These are phyloP conservation scores for Malurus splendens DNA, from an alignment of 2,797 vertebrate species.

Conservation along the genomic window DNA sequence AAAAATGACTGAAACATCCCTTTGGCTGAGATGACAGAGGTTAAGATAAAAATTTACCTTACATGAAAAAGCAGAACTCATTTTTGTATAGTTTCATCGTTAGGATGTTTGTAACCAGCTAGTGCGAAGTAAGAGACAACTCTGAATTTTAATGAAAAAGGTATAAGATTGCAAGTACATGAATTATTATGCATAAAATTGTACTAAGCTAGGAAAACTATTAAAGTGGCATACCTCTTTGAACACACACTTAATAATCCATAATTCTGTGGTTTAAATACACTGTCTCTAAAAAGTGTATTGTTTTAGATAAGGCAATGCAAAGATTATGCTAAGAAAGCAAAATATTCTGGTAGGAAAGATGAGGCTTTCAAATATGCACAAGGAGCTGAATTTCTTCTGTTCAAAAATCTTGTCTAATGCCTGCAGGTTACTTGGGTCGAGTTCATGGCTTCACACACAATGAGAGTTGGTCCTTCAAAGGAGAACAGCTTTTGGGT, in stretches of 20 bases:
- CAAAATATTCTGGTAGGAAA: neutral
- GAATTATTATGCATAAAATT: neutral
- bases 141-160: neutral
- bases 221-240: neutral
- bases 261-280: neutral
- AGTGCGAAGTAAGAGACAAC: neutral
- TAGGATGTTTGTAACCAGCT: neutral
- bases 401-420: neutral
- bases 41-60: neutral
- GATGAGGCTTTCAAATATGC: neutral
- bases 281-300: neutral
- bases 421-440: neutral
- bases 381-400: neutral
- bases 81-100: neutral
- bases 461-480: neutral
- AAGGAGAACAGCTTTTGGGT: neutral
- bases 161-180: neutral
- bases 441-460: neutral
- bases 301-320: neutral
- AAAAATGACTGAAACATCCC: neutral
- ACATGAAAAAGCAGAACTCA: neutral
- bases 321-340: neutral
- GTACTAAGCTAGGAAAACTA: neutral
- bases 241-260: neutral
- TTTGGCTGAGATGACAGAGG: neutral